These are phyloP conservation scores for Trachymyrmex septentrionalis DNA, from an alignment of 1,140 invertebrate genomes.

Conservation along the genomic window DNA sequence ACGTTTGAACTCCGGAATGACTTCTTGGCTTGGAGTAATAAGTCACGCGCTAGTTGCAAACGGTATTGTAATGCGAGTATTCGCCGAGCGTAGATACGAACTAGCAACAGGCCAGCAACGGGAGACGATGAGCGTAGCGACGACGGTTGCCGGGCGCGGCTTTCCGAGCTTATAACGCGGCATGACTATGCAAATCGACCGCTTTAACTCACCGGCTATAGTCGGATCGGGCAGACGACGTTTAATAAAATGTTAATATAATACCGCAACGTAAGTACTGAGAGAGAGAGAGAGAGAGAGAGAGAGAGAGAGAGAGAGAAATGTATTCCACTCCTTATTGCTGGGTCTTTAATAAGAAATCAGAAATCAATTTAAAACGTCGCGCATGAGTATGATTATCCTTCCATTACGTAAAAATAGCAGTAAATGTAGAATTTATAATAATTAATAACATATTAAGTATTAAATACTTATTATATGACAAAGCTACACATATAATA, in stretches of 20 bases:
- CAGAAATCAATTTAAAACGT: constrained; percentile 41
- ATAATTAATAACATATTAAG: constrained; percentile 10
- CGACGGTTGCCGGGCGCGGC: constrained; percentile 50
- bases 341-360: constrained; percentile 39
- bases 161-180: constrained; percentile 51
- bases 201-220: constrained; percentile 49
- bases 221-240: constrained; percentile 26
- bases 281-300: too few species aligned
- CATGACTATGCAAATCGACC: constrained; percentile 60
- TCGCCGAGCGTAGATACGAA: constrained; percentile 51
- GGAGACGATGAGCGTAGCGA: constrained; percentile 45
- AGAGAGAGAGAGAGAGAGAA: neutral
- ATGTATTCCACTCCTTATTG: neutral
- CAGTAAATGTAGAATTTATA: neutral
- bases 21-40: constrained; percentile 54
- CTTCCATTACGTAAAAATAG: neutral
- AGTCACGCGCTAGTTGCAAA: constrained; percentile 61
- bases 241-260: constrained; percentile 66
- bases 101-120: constrained; percentile 32
- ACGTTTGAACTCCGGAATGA: constrained; percentile 51
- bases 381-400: neutral
- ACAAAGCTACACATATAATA: neutral
- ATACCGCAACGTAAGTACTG: constrained; percentile 25
- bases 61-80: constrained; percentile 60
- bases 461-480: neutral